Conservation (phyloP, 2,113 vertebrate species). For the Marmota monax region DNA sequence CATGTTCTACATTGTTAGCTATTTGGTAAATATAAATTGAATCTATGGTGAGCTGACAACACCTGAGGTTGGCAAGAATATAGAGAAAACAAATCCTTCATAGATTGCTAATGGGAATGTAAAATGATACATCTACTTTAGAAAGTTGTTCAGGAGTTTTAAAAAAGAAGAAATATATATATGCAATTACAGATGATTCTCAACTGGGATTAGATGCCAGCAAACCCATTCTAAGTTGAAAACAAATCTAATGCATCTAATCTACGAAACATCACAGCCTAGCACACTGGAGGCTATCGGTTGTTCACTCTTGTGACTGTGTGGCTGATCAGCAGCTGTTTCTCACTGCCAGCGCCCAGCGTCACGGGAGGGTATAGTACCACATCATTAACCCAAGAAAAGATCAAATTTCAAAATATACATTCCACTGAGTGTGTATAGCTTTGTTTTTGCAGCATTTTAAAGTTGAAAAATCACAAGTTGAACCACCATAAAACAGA, state of each 20-base stretch:
- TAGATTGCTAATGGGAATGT: not conserved
- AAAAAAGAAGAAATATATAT: not conserved
- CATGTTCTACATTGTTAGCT: not conserved
- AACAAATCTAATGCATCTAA: not conserved
- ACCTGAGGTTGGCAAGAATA: not conserved
- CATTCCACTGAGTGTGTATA: not conserved
- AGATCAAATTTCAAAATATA: not conserved
- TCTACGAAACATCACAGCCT: not conserved
- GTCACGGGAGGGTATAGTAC: not conserved
- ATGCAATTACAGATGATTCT: no score
- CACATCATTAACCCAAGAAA: not conserved
- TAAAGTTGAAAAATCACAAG: not conserved
- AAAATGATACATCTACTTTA: not conserved
- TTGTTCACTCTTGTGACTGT: not conserved
- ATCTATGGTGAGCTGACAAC: not conserved
- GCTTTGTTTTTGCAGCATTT: not conserved
- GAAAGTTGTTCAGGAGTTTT: not conserved
- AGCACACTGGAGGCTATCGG: no score
- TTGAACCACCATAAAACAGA: not conserved
- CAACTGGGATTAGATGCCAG: not conserved
- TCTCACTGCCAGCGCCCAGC: not conserved
- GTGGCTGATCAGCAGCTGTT: not conserved
- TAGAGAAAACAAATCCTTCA: not conserved
- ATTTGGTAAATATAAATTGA: not conserved
- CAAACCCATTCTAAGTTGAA: not conserved